phyloP scores from a whole-genome alignment of 2,113 vertebrate genomes.

The Xenopus borealis region DNA sequence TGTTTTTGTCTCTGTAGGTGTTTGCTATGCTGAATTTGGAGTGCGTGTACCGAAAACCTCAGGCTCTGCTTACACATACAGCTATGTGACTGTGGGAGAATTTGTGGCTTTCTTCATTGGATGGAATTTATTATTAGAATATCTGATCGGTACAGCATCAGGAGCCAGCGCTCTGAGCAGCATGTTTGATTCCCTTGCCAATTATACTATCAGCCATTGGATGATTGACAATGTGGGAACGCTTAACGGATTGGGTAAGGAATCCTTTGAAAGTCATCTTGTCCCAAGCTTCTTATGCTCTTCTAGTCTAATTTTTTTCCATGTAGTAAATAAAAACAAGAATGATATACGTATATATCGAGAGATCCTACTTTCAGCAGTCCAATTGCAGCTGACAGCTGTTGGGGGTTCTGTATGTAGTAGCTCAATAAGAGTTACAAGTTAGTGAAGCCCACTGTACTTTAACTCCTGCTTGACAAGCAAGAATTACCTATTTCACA shows the following conservation, averaged over 20 bases:
- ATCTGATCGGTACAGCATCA: conserved; percentile 92
- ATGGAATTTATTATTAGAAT: conserved; percentile 97
- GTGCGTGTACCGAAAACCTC: conserved; percentile 95
- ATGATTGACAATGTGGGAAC: conserved; percentile 88
- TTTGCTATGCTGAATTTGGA: conserved; percentile 96
- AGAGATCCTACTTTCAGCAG: too few species aligned
- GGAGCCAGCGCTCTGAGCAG: conserved; percentile 93
- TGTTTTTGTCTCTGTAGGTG: conserved; percentile 61
- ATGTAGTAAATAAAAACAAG: too few species aligned
- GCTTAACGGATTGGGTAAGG: conserved; percentile 84
- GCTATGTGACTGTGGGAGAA: conserved; percentile 95
- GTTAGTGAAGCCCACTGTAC: too few species aligned
- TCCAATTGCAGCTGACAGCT: too few species aligned
- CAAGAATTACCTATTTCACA: too few species aligned
- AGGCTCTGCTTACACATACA: conserved; percentile 96
- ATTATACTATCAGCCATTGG: conserved; percentile 92
- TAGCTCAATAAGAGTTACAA: too few species aligned
- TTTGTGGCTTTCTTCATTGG: conserved; percentile 96
- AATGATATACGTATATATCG: too few species aligned
- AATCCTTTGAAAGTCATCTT: neutral
- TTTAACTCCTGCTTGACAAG: too few species aligned
- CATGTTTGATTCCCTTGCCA: conserved; percentile 96
- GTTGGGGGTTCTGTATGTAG: too few species aligned
- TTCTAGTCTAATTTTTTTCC: too few species aligned
- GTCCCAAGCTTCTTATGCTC: too few species aligned